Evolutionary conservation across 2,797 vertebrate genomes (phyloP).

Genomic region (Chiroxiphia lanceolata): DNA sequence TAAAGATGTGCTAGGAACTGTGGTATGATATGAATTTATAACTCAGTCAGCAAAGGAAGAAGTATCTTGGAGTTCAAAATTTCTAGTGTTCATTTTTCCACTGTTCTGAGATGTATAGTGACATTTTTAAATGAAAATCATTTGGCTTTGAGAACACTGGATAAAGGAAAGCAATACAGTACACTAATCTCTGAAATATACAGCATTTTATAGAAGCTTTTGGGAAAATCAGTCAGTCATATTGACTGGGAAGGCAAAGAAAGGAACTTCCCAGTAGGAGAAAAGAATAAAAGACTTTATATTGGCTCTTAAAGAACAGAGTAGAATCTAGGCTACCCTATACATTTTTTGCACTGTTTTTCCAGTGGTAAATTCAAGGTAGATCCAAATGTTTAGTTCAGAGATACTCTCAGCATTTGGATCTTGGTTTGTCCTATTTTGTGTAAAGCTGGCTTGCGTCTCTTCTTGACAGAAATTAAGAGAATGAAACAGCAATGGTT

Average conservation of each 20-base stretch:
- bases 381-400: neutral
- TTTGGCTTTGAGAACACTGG: neutral
- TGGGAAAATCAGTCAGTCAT: neutral
- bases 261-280: neutral
- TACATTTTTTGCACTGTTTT: neutral
- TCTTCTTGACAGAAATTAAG: neutral
- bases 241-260: neutral
- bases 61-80: neutral
- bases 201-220: neutral
- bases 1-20: neutral
- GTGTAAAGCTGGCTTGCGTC: neutral
- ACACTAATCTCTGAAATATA: neutral
- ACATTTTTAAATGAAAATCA: slow-evolving; percentile 23
- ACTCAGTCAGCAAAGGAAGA: neutral
- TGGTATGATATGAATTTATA: neutral
- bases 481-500: neutral
- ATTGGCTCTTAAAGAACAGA: neutral
- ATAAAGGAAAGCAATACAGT: neutral
- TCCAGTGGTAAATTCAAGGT: neutral
- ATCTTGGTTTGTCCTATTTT: neutral
- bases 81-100: neutral
- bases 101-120: neutral
- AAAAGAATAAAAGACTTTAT: neutral
- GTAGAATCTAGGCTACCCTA: neutral
- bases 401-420: neutral